Evolutionary conservation across 1,140 invertebrate species (phyloP).

Genomic region (Manduca sexta): DNA sequence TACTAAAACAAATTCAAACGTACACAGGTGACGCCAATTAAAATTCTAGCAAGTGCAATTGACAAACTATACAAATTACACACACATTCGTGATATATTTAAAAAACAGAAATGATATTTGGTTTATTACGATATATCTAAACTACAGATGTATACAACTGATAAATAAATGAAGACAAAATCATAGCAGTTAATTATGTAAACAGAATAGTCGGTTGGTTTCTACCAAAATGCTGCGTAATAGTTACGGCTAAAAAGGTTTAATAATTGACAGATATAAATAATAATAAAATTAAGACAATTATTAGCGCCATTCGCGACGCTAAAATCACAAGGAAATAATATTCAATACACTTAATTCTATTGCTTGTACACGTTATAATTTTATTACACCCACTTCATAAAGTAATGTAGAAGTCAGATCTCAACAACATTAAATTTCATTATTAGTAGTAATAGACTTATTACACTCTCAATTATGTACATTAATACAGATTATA

Average conservation of each 20-base stretch:
- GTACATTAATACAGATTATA: conserved; percentile 12
- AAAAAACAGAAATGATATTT: too few relatives aligned
- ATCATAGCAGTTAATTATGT: too few relatives aligned
- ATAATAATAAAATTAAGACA: too few relatives aligned
- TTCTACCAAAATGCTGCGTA: too few relatives aligned
- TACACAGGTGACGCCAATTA: conserved; percentile 17
- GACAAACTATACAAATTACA: background rate
- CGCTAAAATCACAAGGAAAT: conserved; percentile 1
- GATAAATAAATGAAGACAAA: too few relatives aligned
- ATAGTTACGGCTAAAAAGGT: too few relatives aligned
- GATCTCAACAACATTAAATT: conserved; percentile 25
- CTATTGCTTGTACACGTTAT: conserved; percentile 24
- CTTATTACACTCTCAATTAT: conserved; percentile 23
- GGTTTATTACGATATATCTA: too few relatives aligned
- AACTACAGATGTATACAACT: too few relatives aligned
- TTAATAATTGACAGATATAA: too few relatives aligned
- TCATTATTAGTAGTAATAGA: conserved; percentile 17
- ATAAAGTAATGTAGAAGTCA: conserved; percentile 18
- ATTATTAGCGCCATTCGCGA: conserved; percentile 4
- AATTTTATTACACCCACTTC: conserved; percentile 23
- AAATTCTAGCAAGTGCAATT: conserved; percentile 27
- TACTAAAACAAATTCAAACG: conserved; percentile 19
- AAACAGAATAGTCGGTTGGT: too few relatives aligned
- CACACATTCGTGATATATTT: background rate
- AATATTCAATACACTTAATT: conserved; percentile 14